Evolutionary conservation across 2,888 invertebrate species (phyloP), one percentile per base, ranked within the genome.

Genomic region (Hydropsyche betteni): DNA sequence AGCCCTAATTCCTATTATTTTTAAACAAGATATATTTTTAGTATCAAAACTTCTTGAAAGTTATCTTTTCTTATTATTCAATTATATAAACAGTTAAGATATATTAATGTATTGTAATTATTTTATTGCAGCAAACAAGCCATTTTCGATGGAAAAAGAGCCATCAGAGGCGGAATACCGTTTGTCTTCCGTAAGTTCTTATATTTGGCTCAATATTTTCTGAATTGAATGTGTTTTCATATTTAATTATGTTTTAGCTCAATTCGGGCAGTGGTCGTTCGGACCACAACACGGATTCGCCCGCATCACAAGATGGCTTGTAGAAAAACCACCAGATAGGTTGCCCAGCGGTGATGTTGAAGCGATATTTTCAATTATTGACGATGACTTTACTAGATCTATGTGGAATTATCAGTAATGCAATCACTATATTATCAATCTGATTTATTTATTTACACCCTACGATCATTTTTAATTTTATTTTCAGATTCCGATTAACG

Each of bases 251-350:
- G 55, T 51, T 85, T 10, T 87, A 97, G 97, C 98, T 81, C 96
- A 97, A 89, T 98, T 97, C 86, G 98, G 97, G 75, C 92, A 94
- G 81, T 98, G 97, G 97, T 91, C 93, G 79, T 94, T 93, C 86
- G 97, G 98, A 5, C 97, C 98, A 4, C 96, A 97, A 83, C 98
- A 98, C 87, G 98, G 98, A 75, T 98, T 98, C 89, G 97, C 97
- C 74, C 90, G 97, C 83, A 94, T 97, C 83, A 92, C 94, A 76
- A 91, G 94, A 82, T 98, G 98, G 98, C 92, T 92, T 81, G 89
- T 96, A 80, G 96, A 96, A 86, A 93, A 95, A 84, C 91, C 93
- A 81, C 97, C 97, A 5, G 95, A 95, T 85, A 89, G 95, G 80
- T 87, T 96, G 81, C 93, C 94, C 78, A 95, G 94, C 84, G 96